phyloP scores from a whole-genome alignment of 2,797 vertebrate genomes.

The Ciconia nigra region DNA sequence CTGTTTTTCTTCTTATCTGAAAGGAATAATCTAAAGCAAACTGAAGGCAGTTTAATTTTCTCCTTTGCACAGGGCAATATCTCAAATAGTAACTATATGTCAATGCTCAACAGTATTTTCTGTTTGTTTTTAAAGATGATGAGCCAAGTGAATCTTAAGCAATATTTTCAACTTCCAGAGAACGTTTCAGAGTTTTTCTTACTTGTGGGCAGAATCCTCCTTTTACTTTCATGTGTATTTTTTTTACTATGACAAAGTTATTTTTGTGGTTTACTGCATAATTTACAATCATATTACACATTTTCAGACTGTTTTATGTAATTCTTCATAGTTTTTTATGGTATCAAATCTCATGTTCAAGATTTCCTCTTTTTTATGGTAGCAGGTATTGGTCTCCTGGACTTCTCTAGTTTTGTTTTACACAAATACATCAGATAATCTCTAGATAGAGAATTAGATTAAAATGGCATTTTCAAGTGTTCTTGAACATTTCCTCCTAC shows the following conservation, averaged over 20 bases:
- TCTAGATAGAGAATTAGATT: too few species aligned
- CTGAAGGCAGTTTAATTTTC: slow-evolving; percentile 50
- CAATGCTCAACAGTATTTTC: neutral
- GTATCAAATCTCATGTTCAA: neutral
- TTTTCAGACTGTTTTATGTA: neutral
- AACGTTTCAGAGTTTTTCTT: neutral
- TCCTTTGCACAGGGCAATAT: slow-evolving; percentile 9
- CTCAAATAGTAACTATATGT: slow-evolving; percentile 8
- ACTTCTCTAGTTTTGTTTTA: neutral
- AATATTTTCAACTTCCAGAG: neutral
- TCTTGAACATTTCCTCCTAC: neutral
- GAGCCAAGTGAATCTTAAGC: slow-evolving; percentile 1
- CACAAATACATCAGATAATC: neutral
- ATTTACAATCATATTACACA: neutral
- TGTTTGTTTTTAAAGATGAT: neutral
- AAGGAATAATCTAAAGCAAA: slow-evolving; percentile 40
- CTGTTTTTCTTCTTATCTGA: slow-evolving; percentile 23
- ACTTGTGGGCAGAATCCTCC: neutral
- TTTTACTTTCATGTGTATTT: neutral
- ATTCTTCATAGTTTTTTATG: neutral
- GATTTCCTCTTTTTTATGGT: neutral
- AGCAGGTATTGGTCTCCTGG: neutral
- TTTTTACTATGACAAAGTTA: neutral
- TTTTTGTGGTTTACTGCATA: neutral
- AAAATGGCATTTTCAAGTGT: neutral